A percentile compares a stretch with the other conserved stretches of the same genome.
Conservation (phyloP, 1,140 invertebrate genomes). For the Aphelinus atriplicis region DNA sequence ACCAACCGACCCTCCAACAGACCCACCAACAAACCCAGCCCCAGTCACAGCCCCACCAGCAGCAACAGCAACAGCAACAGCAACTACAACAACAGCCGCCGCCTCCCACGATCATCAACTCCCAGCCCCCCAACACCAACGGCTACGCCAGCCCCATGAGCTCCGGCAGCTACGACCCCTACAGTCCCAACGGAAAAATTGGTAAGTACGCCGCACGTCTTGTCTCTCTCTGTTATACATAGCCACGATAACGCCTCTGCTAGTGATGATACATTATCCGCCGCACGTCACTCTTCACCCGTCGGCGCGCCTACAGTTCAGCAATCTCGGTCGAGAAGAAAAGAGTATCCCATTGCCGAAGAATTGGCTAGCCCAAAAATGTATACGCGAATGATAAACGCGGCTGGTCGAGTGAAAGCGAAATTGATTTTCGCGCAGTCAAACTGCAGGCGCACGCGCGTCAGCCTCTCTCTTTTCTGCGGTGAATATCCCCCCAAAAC, state of each 20-base stretch:
- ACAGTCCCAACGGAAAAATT: conserved; percentile 87
- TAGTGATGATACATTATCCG: too few species aligned
- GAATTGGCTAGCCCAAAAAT: conserved; percentile 16
- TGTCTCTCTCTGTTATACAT: too few species aligned
- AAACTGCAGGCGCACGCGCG: neutral
- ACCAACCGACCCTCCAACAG: too few species aligned
- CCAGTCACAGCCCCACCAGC: conserved; percentile 48
- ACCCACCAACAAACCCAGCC: conserved; percentile 69
- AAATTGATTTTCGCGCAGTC: conserved; percentile 18
- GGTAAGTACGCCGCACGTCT: conserved; percentile 68
- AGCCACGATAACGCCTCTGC: too few species aligned
- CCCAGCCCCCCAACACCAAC: conserved; percentile 73
- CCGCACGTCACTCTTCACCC: too few species aligned
- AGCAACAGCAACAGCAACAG: conserved; percentile 56
- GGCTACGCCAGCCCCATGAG: conserved; percentile 86
- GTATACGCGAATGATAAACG: neutral
- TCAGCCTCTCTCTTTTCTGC: conserved; percentile 26
- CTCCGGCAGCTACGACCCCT: conserved; percentile 84
- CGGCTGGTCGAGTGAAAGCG: conserved; percentile 13
- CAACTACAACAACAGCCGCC: conserved; percentile 48
- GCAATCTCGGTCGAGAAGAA: neutral
- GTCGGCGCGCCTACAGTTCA: too few species aligned
- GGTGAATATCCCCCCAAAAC: neutral
- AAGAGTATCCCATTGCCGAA: neutral
- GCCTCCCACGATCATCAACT: conserved; percentile 11